Percentiles rank a stretch among this genome's conserved stretches.
These are phyloP conservation scores for Eulithis testata DNA, from an alignment of 2,888 invertebrate genomes.

Conservation along the genomic window DNA sequence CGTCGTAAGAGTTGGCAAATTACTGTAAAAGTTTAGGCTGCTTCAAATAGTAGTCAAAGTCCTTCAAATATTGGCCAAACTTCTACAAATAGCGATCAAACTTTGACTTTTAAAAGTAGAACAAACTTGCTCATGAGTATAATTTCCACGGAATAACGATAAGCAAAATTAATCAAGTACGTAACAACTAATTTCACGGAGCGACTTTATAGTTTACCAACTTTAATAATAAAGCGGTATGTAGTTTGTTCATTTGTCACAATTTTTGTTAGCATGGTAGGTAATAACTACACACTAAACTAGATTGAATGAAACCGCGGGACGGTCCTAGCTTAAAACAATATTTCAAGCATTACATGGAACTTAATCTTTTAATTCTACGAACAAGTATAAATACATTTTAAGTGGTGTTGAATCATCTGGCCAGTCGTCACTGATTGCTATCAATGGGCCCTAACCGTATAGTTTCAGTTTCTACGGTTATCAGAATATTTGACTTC, in stretches of 20 bases:
- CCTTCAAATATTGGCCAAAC: too few relatives aligned
- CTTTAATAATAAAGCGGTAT: too few relatives aligned
- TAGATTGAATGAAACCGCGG: not conserved
- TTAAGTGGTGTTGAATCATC: not conserved
- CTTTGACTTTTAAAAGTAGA: not conserved
- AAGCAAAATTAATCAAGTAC: not conserved
- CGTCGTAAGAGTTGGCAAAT: too few relatives aligned
- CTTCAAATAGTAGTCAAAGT: too few relatives aligned
- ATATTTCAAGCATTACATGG: not conserved
- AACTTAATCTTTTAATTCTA: not conserved
- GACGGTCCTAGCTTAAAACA: not conserved
- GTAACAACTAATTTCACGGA: not conserved
- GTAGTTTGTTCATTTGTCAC: too few relatives aligned
- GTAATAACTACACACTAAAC: not conserved
- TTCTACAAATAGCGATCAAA: too few relatives aligned
- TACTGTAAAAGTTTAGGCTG: too few relatives aligned
- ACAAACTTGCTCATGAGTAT: not conserved
- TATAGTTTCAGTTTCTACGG: not conserved
- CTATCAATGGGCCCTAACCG: not conserved
- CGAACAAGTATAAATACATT: not conserved
- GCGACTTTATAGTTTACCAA: not conserved
- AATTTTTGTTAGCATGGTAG: too few relatives aligned
- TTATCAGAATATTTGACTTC: constrained; percentile 12
- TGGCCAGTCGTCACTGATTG: not conserved
- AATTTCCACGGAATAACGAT: not conserved